Evolutionary conservation across 2,888 invertebrate species (phyloP).

Genomic region (Pilophorus perplexus): DNA sequence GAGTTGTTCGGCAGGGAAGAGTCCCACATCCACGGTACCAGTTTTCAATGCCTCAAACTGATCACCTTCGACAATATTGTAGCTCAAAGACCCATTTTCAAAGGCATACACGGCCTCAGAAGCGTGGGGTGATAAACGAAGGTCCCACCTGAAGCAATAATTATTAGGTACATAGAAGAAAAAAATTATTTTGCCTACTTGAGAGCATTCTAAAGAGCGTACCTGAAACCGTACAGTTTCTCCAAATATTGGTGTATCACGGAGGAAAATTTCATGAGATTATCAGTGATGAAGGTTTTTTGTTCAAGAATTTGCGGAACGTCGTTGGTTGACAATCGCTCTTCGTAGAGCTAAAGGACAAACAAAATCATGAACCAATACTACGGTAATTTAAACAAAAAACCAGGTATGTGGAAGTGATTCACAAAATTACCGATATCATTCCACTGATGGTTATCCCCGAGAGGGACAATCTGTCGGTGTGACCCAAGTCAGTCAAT

Average conservation of each 20-base stretch:
- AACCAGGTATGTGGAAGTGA: background rate
- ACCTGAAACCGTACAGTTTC: slow-evolving; percentile 17
- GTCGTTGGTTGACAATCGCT: background rate
- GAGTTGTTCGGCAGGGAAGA: slow-evolving; percentile 11
- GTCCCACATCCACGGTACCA: slow-evolving; percentile 12
- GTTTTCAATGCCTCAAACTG: background rate
- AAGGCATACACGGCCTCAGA: background rate
- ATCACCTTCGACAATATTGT: slow-evolving; percentile 18
- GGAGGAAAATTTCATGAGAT: slow-evolving; percentile 24
- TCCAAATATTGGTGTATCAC: slow-evolving; percentile 1
- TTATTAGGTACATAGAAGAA: background rate
- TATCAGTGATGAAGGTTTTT: background rate
- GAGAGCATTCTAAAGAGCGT: no score
- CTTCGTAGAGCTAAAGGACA: slow-evolving; percentile 5
- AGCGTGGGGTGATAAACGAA: background rate
- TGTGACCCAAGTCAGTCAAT: background rate
- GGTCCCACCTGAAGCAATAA: slow-evolving; percentile 14
- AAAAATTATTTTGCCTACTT: no score
- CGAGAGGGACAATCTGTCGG: background rate
- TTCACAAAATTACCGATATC: slow-evolving; percentile 10
- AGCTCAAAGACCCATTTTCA: background rate
- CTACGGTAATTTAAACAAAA: no score
- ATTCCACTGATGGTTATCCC: background rate
- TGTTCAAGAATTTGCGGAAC: background rate
- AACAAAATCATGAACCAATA: background rate